A percentile compares a stretch with the other conserved stretches of the same genome.
Evolutionary conservation across 2,888 invertebrate genomes (phyloP).

Genomic region (Liodrosophila aerea): DNA sequence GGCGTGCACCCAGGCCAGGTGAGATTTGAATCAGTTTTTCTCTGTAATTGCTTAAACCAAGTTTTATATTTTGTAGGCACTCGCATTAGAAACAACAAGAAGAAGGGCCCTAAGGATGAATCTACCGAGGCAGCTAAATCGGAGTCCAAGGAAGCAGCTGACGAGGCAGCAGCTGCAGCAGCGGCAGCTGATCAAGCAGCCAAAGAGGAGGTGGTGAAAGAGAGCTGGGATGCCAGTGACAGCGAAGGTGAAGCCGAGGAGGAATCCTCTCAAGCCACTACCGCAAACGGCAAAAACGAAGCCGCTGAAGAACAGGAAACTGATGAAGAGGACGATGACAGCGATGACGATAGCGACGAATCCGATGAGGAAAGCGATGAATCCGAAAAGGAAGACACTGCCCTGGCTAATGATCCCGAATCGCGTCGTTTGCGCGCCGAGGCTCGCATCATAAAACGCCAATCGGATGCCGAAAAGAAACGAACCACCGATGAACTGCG

Average conservation of each 20-base stretch:
- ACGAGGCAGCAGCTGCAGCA: slow-evolving; percentile 76
- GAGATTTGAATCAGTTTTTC: slow-evolving; percentile 17
- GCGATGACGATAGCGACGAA: slow-evolving; percentile 83
- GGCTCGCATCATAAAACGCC: slow-evolving; percentile 88
- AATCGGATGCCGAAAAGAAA: slow-evolving; percentile 87
- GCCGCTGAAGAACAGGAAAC: slow-evolving; percentile 27
- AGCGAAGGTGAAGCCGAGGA: slow-evolving; percentile 79
- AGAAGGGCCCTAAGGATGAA: slow-evolving; percentile 84
- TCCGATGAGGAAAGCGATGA: slow-evolving; percentile 64
- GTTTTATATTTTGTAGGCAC: slow-evolving; percentile 84
- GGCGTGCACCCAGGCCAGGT: slow-evolving; percentile 84
- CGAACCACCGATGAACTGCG: slow-evolving; percentile 88
- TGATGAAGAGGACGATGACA: slow-evolving; percentile 74
- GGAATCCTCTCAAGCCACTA: slow-evolving; percentile 83
- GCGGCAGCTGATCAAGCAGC: slow-evolving; percentile 50
- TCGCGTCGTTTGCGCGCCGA: slow-evolving; percentile 88
- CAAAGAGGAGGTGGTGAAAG: slow-evolving; percentile 85
- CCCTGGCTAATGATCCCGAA: slow-evolving; percentile 89
- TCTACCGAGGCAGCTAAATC: slow-evolving; percentile 72
- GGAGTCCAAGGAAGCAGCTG: slow-evolving; percentile 46
- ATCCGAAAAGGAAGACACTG: slow-evolving; percentile 78
- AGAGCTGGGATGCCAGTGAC: slow-evolving; percentile 92
- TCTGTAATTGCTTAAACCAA: background rate
- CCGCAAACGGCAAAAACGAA: slow-evolving; percentile 62
- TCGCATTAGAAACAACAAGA: slow-evolving; percentile 88